Percentiles rank a stretch among this genome's conserved stretches.
phyloP scores from a whole-genome alignment of 2,797 vertebrate species.

The Halcyon smyrnensis region DNA sequence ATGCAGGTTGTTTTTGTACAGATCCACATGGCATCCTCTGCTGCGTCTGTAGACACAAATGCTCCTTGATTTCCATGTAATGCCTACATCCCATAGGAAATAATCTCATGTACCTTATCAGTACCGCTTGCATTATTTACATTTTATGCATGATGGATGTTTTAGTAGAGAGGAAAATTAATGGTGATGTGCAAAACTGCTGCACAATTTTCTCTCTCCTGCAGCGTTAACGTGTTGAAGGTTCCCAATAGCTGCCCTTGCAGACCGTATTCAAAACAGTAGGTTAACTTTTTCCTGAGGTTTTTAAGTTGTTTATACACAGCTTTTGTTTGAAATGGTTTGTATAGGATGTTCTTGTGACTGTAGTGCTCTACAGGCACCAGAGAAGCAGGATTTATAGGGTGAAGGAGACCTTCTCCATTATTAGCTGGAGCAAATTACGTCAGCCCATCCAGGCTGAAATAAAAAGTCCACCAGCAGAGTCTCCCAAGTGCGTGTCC shows the following conservation, averaged over 20 bases:
- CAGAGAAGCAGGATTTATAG: background rate
- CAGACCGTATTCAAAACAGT: background rate
- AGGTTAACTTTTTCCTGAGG: background rate
- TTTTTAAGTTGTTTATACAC: background rate
- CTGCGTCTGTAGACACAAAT: background rate
- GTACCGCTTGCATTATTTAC: background rate
- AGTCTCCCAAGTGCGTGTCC: background rate
- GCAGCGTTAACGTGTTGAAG: background rate
- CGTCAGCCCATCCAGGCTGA: background rate
- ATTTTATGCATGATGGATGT: fast-evolving
- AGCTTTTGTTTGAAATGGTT: background rate
- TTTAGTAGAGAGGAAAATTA: background rate
- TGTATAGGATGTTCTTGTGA: background rate
- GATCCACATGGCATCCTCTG: background rate
- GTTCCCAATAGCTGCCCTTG: background rate
- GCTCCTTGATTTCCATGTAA: background rate
- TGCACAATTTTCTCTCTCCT: background rate
- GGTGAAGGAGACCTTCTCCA: background rate
- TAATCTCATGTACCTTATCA: background rate
- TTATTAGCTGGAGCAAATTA: background rate
- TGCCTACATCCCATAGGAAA: background rate
- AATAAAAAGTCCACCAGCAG: background rate
- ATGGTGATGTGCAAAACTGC: background rate
- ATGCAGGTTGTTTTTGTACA: background rate
- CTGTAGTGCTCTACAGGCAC: background rate